These are phyloP conservation scores for Gopherus evgoodei DNA, from an alignment of 2,113 vertebrate species.

Conservation along the genomic window DNA sequence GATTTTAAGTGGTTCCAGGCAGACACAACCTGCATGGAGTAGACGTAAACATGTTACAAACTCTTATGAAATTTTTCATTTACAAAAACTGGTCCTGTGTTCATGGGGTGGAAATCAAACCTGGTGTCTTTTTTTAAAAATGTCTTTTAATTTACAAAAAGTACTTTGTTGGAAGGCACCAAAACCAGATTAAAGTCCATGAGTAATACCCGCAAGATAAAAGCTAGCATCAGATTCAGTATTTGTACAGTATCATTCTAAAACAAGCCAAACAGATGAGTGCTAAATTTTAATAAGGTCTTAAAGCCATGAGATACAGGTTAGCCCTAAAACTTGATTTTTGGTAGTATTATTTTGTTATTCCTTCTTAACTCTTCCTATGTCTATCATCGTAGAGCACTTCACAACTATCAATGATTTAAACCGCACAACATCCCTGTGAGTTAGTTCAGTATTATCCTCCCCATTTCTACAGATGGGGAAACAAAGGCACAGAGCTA, in stretches of 20 bases:
- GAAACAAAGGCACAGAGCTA: not conserved
- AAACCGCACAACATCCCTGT: not conserved
- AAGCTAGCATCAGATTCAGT: not conserved
- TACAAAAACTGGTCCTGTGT: not conserved
- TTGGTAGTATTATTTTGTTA: not conserved
- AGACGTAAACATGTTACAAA: not conserved
- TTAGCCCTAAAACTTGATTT: not conserved
- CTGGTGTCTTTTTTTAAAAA: not conserved
- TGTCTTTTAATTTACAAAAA: not conserved
- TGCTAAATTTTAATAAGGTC: not conserved
- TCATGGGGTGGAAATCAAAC: not conserved
- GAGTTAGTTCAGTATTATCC: not conserved
- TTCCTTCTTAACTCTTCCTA: not conserved
- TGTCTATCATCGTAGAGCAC: not conserved
- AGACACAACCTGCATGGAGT: accelerated
- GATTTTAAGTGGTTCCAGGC: not conserved
- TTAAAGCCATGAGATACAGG: not conserved
- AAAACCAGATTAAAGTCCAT: not conserved
- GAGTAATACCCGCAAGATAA: not conserved
- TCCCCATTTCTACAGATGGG: not conserved
- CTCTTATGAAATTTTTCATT: not conserved
- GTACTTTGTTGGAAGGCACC: not conserved
- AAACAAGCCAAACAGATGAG: not conserved
- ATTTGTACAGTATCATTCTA: not conserved
- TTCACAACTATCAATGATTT: not conserved